Conservation (phyloP, 2,888 invertebrate genomes). For the Hydrotaea diabolus region DNA sequence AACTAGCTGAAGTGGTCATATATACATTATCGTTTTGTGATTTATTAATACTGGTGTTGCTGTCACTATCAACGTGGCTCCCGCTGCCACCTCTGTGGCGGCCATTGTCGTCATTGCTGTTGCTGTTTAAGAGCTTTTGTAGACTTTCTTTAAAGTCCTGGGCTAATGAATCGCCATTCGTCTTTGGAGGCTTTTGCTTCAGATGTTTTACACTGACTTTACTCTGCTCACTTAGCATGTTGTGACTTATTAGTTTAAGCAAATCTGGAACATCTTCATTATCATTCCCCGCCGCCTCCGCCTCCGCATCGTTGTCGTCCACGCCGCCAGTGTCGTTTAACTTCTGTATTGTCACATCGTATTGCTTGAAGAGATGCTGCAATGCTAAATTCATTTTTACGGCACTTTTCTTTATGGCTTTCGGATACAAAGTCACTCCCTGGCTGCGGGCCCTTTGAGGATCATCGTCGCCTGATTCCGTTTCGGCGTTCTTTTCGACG, state of each 20-base stretch:
- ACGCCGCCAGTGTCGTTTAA: conserved; percentile 46
- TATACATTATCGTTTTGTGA: conserved; percentile 37
- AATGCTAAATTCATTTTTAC: conserved; percentile 41
- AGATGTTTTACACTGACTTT: conserved; percentile 27
- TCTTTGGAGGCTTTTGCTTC: conserved; percentile 14
- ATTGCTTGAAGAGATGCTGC: conserved; percentile 54
- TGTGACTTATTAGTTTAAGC: conserved; percentile 49
- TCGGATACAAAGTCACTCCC: not conserved
- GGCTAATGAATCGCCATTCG: conserved; percentile 66
- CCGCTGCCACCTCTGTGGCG: conserved; percentile 29
- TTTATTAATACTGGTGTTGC: conserved; percentile 57
- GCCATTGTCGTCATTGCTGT: conserved; percentile 12
- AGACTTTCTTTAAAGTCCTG: conserved; percentile 72
- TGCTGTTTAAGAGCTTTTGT: conserved; percentile 68
- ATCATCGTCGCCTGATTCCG: conserved; percentile 25
- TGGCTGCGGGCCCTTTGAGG: conserved; percentile 43
- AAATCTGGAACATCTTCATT: conserved; percentile 18
- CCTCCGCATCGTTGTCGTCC: not conserved
- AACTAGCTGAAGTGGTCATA: conserved; percentile 42
- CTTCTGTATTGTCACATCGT: conserved; percentile 42
- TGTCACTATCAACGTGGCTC: conserved; percentile 42
- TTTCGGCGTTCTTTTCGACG: not conserved
- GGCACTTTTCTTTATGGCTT: conserved; percentile 45
- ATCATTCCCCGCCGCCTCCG: not conserved
- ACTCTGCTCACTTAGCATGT: not conserved